Evolutionary conservation across 1,140 invertebrate genomes (phyloP).

Genomic region (Drosophila kikkawai): DNA sequence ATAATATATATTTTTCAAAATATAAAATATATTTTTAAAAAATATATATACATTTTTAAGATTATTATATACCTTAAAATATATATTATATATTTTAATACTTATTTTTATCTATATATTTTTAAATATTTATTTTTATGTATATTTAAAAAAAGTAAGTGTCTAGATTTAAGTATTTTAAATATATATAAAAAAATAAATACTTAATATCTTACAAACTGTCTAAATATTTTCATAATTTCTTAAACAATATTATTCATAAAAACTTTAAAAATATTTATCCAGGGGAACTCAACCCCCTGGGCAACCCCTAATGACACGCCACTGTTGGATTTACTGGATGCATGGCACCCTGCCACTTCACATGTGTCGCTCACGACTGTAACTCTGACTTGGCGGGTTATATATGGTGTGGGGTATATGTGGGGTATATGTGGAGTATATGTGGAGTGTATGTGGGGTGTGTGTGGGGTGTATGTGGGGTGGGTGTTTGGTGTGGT

Average conservation of each 20-base stretch:
- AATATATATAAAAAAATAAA: neutral
- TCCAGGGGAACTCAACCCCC: neutral
- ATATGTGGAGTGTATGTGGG: constrained; percentile 1
- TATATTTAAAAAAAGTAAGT: neutral
- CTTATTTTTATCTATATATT: too few relatives aligned
- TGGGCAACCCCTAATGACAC: neutral
- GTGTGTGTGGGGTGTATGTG: neutral
- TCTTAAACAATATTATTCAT: neutral
- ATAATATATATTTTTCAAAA: too few relatives aligned
- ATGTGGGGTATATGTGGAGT: neutral
- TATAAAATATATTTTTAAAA: neutral
- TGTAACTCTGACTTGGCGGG: constrained; percentile 15
- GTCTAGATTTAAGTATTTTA: neutral
- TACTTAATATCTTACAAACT: too few relatives aligned
- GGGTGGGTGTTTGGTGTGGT: neutral
- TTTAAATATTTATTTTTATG: neutral
- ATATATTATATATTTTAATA: too few relatives aligned
- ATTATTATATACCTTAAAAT: too few relatives aligned
- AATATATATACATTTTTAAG: too few relatives aligned
- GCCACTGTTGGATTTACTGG: neutral
- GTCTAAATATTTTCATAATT: neutral
- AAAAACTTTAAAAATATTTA: neutral
- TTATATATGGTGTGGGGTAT: neutral
- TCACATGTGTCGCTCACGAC: constrained; percentile 43
- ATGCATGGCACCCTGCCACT: constrained; percentile 20